Percentiles rank a stretch among this genome's conserved stretches.
These are phyloP conservation scores for Lateolabrax maculatus DNA, from an alignment of 2,797 vertebrate species.

Conservation along the genomic window DNA sequence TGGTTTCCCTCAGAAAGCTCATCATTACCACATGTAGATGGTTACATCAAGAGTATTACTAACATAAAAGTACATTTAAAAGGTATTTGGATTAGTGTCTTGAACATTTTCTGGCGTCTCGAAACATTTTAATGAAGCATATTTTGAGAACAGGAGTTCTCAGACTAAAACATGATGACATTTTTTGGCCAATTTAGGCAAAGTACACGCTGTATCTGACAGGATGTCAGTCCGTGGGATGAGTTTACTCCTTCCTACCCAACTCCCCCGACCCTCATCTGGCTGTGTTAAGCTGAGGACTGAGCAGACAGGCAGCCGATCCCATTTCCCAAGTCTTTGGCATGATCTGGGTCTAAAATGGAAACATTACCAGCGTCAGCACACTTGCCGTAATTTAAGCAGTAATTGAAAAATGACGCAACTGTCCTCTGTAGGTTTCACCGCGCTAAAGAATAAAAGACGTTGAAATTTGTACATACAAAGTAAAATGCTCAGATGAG, in stretches of 20 bases:
- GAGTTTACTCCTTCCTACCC: slow-evolving; percentile 21
- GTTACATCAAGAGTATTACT: not conserved
- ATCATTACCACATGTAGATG: not conserved
- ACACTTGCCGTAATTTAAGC: not conserved
- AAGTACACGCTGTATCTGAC: slow-evolving; percentile 39
- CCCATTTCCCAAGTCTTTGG: not conserved
- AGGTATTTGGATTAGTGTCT: not conserved
- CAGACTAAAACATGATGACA: slow-evolving; percentile 34
- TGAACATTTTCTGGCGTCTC: not conserved
- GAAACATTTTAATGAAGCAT: slow-evolving; percentile 42
- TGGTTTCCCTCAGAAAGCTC: slow-evolving; percentile 4
- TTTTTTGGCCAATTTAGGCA: slow-evolving; percentile 62
- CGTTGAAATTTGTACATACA: not conserved
- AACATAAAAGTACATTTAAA: slow-evolving; percentile 5
- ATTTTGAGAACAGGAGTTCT: slow-evolving; percentile 22
- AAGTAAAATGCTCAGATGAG: not conserved
- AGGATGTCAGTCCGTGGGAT: slow-evolving; percentile 39
- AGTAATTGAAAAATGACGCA: not conserved
- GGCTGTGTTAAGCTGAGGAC: slow-evolving; percentile 12
- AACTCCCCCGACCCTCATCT: slow-evolving; percentile 24
- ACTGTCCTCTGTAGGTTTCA: not conserved
- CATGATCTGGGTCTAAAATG: slow-evolving; percentile 19
- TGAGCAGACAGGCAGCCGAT: slow-evolving; percentile 31
- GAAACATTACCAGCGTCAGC: slow-evolving; percentile 11
- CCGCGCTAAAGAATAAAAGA: not conserved